Conservation (phyloP, 2,888 invertebrate genomes). For the Nomada fabriciana region DNA sequence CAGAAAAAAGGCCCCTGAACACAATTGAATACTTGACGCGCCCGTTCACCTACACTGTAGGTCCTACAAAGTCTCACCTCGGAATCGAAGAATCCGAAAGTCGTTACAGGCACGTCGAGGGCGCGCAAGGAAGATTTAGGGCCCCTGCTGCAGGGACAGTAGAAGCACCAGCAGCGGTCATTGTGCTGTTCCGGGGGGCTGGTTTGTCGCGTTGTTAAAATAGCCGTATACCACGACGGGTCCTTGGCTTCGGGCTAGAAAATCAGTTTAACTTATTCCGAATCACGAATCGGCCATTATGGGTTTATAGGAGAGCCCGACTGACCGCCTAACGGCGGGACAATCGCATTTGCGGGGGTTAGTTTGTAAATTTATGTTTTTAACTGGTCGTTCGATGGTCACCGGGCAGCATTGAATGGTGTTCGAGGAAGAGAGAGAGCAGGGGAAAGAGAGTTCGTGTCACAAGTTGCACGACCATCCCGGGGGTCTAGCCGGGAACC, state of each 20-base stretch:
- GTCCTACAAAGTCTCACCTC: not conserved
- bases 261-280: slow-evolving; percentile 80
- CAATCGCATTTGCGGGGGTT: slow-evolving; percentile 73
- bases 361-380: slow-evolving; percentile 78
- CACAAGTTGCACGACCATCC: slow-evolving; percentile 23
- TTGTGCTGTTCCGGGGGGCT: slow-evolving; percentile 36
- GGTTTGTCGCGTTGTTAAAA: slow-evolving; percentile 56
- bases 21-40: too few relatives aligned
- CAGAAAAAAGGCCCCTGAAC: too few relatives aligned
- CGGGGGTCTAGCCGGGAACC: slow-evolving; percentile 10
- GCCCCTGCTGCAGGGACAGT: slow-evolving; percentile 41
- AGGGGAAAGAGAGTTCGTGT: not conserved
- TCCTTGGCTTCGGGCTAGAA: slow-evolving; percentile 30
- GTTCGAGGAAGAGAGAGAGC: not conserved
- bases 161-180: slow-evolving; percentile 62
- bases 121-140: slow-evolving; percentile 53
- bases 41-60: not conserved
- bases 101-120: slow-evolving; percentile 20
- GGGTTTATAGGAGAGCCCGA: slow-evolving; percentile 48
- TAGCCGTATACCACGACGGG: slow-evolving; percentile 39
- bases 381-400: slow-evolving; percentile 64
- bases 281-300: slow-evolving; percentile 80
- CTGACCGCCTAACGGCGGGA: slow-evolving; percentile 69
- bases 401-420: not conserved
- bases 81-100: slow-evolving; percentile 9